Base-by-base conservation (phyloP, 2,797 vertebrate genomes). In the Schizothorax lantsangensis region DNA sequence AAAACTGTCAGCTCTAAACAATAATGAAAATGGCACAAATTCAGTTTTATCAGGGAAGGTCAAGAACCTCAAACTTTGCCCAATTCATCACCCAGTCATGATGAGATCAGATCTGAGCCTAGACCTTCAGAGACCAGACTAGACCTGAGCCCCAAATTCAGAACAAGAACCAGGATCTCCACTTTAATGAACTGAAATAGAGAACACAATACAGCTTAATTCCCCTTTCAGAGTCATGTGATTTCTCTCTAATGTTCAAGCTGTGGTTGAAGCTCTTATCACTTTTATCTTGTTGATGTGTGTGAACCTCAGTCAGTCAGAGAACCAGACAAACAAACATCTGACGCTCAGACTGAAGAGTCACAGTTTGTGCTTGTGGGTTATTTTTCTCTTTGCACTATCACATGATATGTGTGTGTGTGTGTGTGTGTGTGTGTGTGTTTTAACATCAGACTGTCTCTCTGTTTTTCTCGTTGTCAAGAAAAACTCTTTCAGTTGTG, bases 401-500 rank as follows among this genome's bases (percentile, higher is more conserved):
- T 75, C 26, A 21, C 9, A 19, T 5, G 45, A 52, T 36, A 3
- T n/a, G 52, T n/a, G 5, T n/a, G 1, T 8, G 71, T 36, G 4
- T 36, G 2, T 43, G 21, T 0, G 4, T 45, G 11, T 30, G 26
- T 0, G 9, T 0, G 87, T 68, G 88, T n/a, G 52, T 96, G 95
- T 36, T 2, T 59, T 36, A 10, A 52, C 30, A 57, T 78, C 6
- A 54, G 30, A 79, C 4, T 21, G 5, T 15, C 1, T 79, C 47
- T 49, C 1, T 49, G 17, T 77, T 36, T 77, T 17, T 69, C 92
- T 92, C 81, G 94, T 93, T 85, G 95, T 96, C 91, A 96, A 95
- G 93, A 95, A 96, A 89, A 96, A 96, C 81, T 95, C 95, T 73
- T 95, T 96, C 85, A 94, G 97, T 92, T 91, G 94, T 85, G 95